Evolutionary conservation across 2,888 invertebrate genomes (phyloP), one percentile per base, ranked within the genome.

Genomic region (Harpagoxenus sublaevis): DNA sequence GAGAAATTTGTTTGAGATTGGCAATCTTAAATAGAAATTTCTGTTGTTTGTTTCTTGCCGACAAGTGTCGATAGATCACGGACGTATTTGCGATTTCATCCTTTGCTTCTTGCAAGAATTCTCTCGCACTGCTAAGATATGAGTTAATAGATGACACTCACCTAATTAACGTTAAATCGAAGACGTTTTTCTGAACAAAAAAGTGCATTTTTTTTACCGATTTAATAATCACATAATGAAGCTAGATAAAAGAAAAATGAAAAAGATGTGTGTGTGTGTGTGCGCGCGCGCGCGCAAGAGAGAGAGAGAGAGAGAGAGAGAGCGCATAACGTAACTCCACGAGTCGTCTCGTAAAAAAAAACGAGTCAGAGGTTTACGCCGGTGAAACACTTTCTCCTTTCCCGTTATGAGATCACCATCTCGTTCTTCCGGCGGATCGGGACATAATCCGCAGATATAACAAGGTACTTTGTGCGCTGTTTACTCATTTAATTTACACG

Each of bases 311-410:
- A 5, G 8, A 51, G 45, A 12, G 28, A n/a, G 15, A 8, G 62
- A 28, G 12, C 5, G 62, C 68, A 89, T 93, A 94, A 94, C 93
- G 93, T 93, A 94, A 94, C 91, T 73, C 28, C 93, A 89, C 91
- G 93, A 93, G 92, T 92, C 92, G 92, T 91, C 92, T 93, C 92
- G 89, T 92, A 86, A 88, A 90, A 87, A 89, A 87, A 90, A 90
- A 88, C 86, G 78, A 91, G 82, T 84, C 60, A 57, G 86, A 83
- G 74, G 89, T 89, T 91, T 90, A 88, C 86, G 83, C 87, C 86
- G 85, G 87, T 90, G 91, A 91, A 93, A 92, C 91, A 92, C 94
- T 94, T 95, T 95, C 95, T 93, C 95, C 94, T 95, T 95, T 94
- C 94, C 94, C 84, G 93, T 94, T 94, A 94, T 94, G 93, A 94